Conservation (phyloP, 1,140 invertebrate species). For the Zophobas morio region DNA sequence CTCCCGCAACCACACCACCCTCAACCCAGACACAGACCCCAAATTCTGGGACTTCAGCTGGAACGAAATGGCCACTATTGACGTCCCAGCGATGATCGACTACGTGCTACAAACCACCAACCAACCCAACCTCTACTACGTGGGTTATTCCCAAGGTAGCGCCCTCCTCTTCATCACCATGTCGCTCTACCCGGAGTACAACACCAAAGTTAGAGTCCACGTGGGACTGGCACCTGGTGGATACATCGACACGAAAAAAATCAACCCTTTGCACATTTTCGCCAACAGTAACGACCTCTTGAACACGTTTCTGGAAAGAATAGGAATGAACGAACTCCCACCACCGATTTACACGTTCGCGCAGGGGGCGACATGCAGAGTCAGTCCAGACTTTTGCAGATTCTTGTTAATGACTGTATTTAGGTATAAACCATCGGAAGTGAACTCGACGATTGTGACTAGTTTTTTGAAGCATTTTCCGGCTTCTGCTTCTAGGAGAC, state of each 20-base stretch:
- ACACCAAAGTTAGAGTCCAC: slow-evolving; percentile 70
- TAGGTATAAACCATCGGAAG: slow-evolving; percentile 71
- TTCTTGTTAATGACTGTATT: slow-evolving; percentile 74
- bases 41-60: slow-evolving; percentile 81
- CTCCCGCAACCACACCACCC: slow-evolving; percentile 66
- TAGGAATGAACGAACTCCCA: slow-evolving; percentile 25
- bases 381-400: slow-evolving; percentile 70
- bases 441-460: slow-evolving; percentile 73
- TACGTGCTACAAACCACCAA: slow-evolving; percentile 70
- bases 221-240: slow-evolving; percentile 75
- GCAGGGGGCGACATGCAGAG: slow-evolving; percentile 64
- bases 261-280: slow-evolving; percentile 67
- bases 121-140: slow-evolving; percentile 71
- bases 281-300: slow-evolving; percentile 49
- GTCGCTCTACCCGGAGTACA: slow-evolving; percentile 71
- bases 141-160: slow-evolving; percentile 81
- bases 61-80: slow-evolving; percentile 60
- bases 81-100: slow-evolving; percentile 75
- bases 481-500: slow-evolving; percentile 82
- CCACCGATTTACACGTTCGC: slow-evolving; percentile 70
- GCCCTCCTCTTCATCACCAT: slow-evolving; percentile 70
- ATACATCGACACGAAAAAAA: slow-evolving; percentile 68
- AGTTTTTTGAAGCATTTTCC: slow-evolving; percentile 82
- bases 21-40: slow-evolving; percentile 67
- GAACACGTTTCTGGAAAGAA: neutral